A percentile compares a stretch with the other conserved stretches of the same genome.
Conservation (phyloP, 2,113 vertebrate genomes). For the Chauna torquata region DNA sequence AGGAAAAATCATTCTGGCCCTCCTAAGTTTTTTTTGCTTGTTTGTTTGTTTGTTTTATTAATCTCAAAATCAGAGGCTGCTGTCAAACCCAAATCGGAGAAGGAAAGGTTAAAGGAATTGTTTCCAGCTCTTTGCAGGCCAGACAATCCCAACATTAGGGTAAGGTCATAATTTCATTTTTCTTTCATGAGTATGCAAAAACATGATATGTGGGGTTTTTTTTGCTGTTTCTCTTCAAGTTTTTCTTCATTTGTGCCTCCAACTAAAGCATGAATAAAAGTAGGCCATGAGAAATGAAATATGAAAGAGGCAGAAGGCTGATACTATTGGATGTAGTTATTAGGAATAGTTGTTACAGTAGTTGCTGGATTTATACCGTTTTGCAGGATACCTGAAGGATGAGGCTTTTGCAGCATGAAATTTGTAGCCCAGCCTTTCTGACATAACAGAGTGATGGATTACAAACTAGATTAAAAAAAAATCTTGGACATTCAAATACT, state of each 20-base stretch:
- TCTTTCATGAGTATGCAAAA: background rate
- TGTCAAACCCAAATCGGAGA: slow-evolving; percentile 85
- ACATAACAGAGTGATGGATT: fast-evolving
- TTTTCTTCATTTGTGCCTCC: background rate
- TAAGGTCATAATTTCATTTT: slow-evolving; percentile 37
- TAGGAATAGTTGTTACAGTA: background rate
- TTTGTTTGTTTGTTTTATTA: background rate
- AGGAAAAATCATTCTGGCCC: background rate
- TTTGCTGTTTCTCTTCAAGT: fast-evolving
- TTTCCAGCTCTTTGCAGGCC: slow-evolving; percentile 93
- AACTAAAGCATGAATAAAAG: background rate
- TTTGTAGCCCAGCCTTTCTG: background rate
- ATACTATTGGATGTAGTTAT: background rate
- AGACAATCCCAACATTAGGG: slow-evolving; percentile 86
- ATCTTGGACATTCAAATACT: fast-evolving
- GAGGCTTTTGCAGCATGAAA: background rate
- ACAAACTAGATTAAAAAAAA: background rate
- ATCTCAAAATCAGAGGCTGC: slow-evolving; percentile 64
- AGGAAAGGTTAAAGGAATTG: slow-evolving; percentile 90
- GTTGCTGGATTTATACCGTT: fast-evolving
- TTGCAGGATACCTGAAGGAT: background rate
- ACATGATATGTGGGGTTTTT: background rate
- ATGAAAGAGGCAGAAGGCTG: background rate
- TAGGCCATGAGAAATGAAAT: background rate
- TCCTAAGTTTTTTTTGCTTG: background rate